Evolutionary conservation across 2,113 vertebrate species (phyloP), one percentile per base, ranked within the genome.

Genomic region (Procavia capensis): DNA sequence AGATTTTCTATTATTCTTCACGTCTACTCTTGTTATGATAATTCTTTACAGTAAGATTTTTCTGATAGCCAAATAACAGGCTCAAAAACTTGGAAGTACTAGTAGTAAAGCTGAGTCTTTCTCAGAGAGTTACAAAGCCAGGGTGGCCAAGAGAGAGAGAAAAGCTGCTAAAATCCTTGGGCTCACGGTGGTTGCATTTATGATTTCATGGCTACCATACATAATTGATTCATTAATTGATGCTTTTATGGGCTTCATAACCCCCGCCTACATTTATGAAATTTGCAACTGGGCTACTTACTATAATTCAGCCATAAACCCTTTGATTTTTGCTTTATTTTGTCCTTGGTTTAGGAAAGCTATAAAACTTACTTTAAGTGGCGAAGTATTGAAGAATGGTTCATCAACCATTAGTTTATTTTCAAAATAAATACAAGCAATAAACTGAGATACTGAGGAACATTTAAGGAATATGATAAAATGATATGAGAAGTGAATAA

Each of bases 121-220:
- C n/a, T 87, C 94, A 20, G 88, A 82, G 0, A 97, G 78, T 85
- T 95, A 91, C 19, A 95, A 95, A 97, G 54, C 82, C 70, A 94
- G 91, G 75, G 95, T 97, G n/a, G 64, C 90, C 2, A 50, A 95
- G 89, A 88, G 89, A 17, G 57, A 96, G 43, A 89, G 76, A 61
- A 97, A 95, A 90, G 96, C 90, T 43, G 76, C 92, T 29, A 97
- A 97, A 87, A 97, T 87, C 11, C 54, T 95, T 59, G 70, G 96
- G 0, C 20, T 96, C 36, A 95, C 39, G 0, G 90, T 96, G 68
- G 9, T 88, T 16, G 91, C 88, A 0, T 96, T 97, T 57, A 84
- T 94, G 83, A 81, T 92, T 82, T 97, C 87, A 0, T 88, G 92
- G 95, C 36, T 97, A 64, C 96, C 80, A 0, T 97, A 93, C 4